Conservation (phyloP, 2,113 vertebrate genomes). For the Atrichornis clamosus region DNA sequence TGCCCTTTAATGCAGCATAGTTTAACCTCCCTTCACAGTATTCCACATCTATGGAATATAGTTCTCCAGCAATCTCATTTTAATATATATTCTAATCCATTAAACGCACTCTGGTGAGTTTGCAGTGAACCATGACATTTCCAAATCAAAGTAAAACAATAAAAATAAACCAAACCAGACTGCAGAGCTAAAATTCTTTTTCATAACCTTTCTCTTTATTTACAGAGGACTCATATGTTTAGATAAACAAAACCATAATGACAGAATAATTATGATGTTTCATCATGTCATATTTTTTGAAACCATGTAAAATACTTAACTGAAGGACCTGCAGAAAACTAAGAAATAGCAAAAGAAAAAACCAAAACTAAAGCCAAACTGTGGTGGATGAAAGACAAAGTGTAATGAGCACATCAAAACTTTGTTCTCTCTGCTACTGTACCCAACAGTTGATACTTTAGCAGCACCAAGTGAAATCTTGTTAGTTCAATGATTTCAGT, state of each 20-base stretch:
- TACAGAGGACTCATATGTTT: background rate
- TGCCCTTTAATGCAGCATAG: background rate
- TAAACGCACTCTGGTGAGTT: conserved; percentile 13
- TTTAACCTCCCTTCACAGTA: conserved; percentile 13
- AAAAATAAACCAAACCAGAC: background rate
- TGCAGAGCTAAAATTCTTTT: conserved; percentile 14
- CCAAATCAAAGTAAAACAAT: conserved; percentile 39
- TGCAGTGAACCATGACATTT: conserved; percentile 28
- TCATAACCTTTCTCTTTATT: conserved; percentile 7
- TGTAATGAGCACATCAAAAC: background rate
- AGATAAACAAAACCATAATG: background rate
- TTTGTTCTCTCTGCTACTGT: background rate
- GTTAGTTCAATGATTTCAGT: background rate
- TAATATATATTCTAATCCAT: conserved; percentile 53
- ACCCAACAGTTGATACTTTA: background rate
- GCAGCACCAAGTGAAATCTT: background rate
- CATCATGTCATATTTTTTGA: background rate
- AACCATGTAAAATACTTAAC: background rate
- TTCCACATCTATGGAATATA: conserved; percentile 9
- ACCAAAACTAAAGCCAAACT: background rate
- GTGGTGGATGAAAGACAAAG: background rate
- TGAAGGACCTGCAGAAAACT: background rate
- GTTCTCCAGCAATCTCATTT: conserved; percentile 12
- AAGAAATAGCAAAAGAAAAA: background rate
- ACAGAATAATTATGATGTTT: conserved; percentile 19